Conservation (phyloP, 1,140 invertebrate species). For the Rhopalosiphum maidis region DNA sequence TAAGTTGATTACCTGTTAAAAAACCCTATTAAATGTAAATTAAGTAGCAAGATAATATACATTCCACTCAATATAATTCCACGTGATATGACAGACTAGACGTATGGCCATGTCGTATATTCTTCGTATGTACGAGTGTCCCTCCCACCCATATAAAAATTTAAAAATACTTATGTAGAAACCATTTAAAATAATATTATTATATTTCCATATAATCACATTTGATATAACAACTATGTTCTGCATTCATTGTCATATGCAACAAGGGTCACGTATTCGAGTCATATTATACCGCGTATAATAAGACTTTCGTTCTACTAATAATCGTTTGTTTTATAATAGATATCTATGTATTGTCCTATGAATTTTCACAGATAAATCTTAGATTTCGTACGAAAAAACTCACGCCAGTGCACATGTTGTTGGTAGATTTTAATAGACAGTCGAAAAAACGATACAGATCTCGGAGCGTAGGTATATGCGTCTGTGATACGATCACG, state of each 20-base stretch:
- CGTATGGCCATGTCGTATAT: not conserved
- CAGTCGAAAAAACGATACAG: too few relatives aligned
- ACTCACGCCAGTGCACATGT: not conserved
- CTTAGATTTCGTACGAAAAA: too few relatives aligned
- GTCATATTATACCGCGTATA: not conserved
- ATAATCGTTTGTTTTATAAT: too few relatives aligned
- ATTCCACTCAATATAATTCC: not conserved
- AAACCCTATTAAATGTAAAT: not conserved
- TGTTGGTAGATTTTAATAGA: not conserved
- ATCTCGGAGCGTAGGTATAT: too few relatives aligned
- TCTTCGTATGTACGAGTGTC: not conserved
- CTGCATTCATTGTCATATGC: not conserved
- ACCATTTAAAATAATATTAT: not conserved
- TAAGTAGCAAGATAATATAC: not conserved
- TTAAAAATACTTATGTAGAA: not conserved
- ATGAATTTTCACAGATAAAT: too few relatives aligned
- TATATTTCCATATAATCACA: not conserved
- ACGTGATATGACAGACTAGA: not conserved
- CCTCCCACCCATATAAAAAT: not conserved
- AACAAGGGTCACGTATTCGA: not conserved
- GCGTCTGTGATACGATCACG: too few relatives aligned
- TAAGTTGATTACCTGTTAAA: not conserved
- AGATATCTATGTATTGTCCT: too few relatives aligned
- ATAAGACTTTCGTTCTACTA: too few relatives aligned
- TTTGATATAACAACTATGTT: not conserved